Percentiles rank a stretch among this genome's conserved stretches.
Conservation (phyloP, 2,113 vertebrate species). For the Lipotes vexillifer region DNA sequence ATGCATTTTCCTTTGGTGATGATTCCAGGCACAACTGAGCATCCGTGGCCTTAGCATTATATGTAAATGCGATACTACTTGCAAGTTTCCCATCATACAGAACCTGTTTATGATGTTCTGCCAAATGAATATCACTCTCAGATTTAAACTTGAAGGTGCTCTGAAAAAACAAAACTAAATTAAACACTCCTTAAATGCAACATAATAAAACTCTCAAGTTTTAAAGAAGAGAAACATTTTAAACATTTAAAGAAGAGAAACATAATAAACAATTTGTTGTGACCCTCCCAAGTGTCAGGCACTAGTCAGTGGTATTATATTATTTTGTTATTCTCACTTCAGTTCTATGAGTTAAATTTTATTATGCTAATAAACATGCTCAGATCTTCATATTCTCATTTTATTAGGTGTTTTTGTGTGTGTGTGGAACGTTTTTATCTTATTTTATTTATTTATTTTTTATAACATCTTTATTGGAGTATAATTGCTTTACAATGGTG, state of each 20-base stretch:
- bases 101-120: conserved; percentile 98
- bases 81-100: conserved; percentile 97
- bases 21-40: conserved; percentile 98
- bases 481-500: too few species aligned
- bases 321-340: neutral
- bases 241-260: neutral
- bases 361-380: neutral
- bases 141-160: conserved; percentile 99
- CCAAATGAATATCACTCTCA: conserved; percentile 98
- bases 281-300: neutral
- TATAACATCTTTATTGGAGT: too few species aligned
- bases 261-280: neutral
- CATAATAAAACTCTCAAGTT: neutral
- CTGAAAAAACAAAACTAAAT: conserved; percentile 77
- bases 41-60: conserved; percentile 98
- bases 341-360: neutral
- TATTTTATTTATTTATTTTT: too few species aligned
- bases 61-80: conserved; percentile 97
- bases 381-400: neutral
- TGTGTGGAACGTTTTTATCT: too few species aligned
- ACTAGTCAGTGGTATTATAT: neutral
- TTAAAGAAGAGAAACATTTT: neutral
- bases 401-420: neutral
- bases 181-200: conserved; percentile 7
- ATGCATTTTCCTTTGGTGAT: conserved; percentile 97